phyloP scores from a whole-genome alignment of 2,797 vertebrate species.

The Silurus lanzhouensis region DNA sequence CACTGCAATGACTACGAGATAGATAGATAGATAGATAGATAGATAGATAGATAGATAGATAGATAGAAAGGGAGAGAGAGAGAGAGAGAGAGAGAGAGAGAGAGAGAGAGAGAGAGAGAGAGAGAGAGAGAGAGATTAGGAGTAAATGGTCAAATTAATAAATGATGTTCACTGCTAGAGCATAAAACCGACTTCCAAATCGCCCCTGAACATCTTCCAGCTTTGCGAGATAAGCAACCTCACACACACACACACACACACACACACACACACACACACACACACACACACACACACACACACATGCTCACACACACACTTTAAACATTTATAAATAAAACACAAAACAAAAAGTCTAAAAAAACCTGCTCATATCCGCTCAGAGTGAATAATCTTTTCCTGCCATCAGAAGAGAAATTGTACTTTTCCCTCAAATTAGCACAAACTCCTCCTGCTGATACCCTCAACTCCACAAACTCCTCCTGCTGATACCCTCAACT shows the following conservation, averaged over 20 bases:
- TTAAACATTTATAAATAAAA: not conserved
- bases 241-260: not conserved
- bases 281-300: conserved; percentile 15
- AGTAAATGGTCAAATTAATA: not conserved
- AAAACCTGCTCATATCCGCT: not conserved
- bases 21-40: not conserved
- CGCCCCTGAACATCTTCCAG: not conserved
- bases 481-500: no score
- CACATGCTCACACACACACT: not conserved
- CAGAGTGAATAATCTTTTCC: no score
- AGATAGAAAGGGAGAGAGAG: not conserved
- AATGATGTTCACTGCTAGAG: not conserved
- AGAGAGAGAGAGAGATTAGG: not conserved
- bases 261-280: not conserved
- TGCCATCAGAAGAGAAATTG: not conserved
- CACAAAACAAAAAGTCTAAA: not conserved
- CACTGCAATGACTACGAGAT: not conserved
- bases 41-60: not conserved
- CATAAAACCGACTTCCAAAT: not conserved
- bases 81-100: not conserved
- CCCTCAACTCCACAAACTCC: no score
- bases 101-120: not conserved
- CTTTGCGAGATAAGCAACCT: not conserved
- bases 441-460: no score
- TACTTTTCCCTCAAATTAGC: no score